A percentile compares a stretch with the other conserved stretches of the same genome.
These are phyloP conservation scores for Bilobella aurantiaca DNA, from an alignment of 1,140 invertebrate genomes.

Conservation along the genomic window DNA sequence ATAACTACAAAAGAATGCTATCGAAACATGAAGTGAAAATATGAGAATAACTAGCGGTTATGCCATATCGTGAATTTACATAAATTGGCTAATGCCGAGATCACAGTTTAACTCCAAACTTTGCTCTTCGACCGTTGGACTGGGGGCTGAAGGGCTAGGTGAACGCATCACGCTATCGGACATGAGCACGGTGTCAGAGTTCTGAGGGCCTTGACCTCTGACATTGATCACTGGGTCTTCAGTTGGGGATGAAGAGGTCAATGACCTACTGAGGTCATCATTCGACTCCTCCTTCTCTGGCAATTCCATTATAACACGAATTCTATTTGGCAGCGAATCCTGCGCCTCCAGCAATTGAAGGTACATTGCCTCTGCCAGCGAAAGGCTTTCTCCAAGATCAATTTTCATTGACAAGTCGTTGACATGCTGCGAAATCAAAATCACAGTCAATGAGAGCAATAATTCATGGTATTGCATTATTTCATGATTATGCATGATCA, in stretches of 20 bases:
- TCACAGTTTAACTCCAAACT: constrained; percentile 20
- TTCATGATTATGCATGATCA: too few species aligned
- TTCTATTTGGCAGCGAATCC: constrained; percentile 30
- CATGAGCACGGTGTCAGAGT: neutral
- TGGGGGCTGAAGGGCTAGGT: neutral
- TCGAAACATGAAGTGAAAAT: neutral
- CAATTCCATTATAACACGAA: constrained; percentile 25
- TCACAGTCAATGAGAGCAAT: constrained; percentile 6
- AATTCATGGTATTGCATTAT: too few species aligned
- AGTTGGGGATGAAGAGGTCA: neutral
- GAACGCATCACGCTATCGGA: neutral
- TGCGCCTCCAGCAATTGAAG: constrained; percentile 37
- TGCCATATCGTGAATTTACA: neutral
- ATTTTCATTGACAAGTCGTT: constrained; percentile 51
- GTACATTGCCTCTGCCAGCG: constrained; percentile 49
- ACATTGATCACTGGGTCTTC: neutral
- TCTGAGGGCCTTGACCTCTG: neutral
- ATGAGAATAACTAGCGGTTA: neutral
- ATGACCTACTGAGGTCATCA: too few species aligned
- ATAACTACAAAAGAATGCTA: too few species aligned
- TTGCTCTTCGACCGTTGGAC: constrained; percentile 11
- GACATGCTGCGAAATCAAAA: constrained; percentile 46
- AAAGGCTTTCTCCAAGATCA: constrained; percentile 46
- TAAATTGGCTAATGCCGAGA: constrained; percentile 24
- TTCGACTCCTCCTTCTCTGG: constrained; percentile 15